Percentiles rank a stretch among this genome's conserved stretches.
phyloP scores from a whole-genome alignment of 2,888 invertebrate genomes.

The Lordiphosa andalusiaca region DNA sequence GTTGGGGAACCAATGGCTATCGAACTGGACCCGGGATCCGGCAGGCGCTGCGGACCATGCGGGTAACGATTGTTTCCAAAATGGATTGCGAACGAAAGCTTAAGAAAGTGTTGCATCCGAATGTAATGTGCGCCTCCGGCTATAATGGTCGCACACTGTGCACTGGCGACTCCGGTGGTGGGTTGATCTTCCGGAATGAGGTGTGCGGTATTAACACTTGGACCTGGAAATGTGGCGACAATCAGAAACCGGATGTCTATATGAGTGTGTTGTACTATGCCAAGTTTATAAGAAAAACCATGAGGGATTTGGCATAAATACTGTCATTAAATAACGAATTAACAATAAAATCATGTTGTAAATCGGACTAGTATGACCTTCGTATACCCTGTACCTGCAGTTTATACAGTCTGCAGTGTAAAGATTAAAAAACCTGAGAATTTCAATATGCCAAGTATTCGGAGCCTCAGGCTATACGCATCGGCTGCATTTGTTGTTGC shows the following conservation, averaged over 20 bases:
- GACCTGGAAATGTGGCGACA: slow-evolving; percentile 35
- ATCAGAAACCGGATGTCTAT: slow-evolving; percentile 34
- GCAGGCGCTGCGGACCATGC: slow-evolving; percentile 13
- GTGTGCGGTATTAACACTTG: slow-evolving; percentile 41
- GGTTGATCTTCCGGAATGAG: slow-evolving; percentile 22
- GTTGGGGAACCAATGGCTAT: slow-evolving; percentile 27
- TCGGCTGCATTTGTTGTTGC: too few relatives aligned
- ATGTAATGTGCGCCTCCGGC: slow-evolving; percentile 35
- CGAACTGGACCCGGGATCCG: background rate
- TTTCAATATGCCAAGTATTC: too few relatives aligned
- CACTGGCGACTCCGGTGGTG: slow-evolving; percentile 47
- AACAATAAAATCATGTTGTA: too few relatives aligned
- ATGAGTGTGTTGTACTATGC: slow-evolving; percentile 27
- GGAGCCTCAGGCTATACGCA: too few relatives aligned
- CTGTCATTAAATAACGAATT: background rate
- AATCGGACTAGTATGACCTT: too few relatives aligned
- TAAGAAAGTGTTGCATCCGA: slow-evolving; percentile 22
- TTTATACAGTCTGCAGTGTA: too few relatives aligned
- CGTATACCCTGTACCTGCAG: too few relatives aligned
- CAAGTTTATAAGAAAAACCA: slow-evolving; percentile 18
- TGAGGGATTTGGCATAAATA: slow-evolving; percentile 9
- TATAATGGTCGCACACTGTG: slow-evolving; percentile 31
- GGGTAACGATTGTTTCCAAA: slow-evolving; percentile 12
- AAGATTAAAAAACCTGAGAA: too few relatives aligned
- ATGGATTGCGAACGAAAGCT: slow-evolving; percentile 18